Base-by-base conservation (phyloP, 1,140 invertebrate species). In the Camponotus pennsylvanicus region DNA sequence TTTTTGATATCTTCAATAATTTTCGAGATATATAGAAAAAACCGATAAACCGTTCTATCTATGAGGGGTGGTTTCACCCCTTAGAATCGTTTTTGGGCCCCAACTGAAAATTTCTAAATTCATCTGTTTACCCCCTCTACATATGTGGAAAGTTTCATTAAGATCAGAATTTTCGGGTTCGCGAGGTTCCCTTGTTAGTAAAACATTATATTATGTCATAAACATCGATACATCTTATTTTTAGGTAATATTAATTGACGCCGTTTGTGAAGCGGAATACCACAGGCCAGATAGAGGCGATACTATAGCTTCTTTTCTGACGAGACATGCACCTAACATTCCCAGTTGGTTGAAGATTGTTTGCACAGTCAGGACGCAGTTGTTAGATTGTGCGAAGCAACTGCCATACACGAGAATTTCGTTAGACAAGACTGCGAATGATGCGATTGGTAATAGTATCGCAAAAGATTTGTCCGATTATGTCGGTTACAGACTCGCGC, bases 191-290 rank as follows among this genome's bases (percentile, higher is more conserved):
- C n/a, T n/a, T n/a, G n/a, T n/a, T 15, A 15, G 45, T 40, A 40
- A 63, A 27, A 27, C 9, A 8, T 57, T 42, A 8, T 4, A 18
- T 42, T 59, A 75, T 15, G n/a, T 40, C 4, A 1, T 95, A 15
- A 93, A 92, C 37, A 94, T 64, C 3, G 18, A 6, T 15, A 49
- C 64, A 6, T 66, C 45, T 15, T 55, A 0, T 71, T 87, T 80
- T 5, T 75, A 96, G 93, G 96, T 99, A 1, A 97, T 99, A 61
- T 94, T 99, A 13, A 97, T 99, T 45, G 99, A 99, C 95, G 98
- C 98, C 0, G 95, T 99, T n/a, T 98, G 98, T 93, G 98, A 99
- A 94, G 98, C 98, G 0, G 98, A 99, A 92, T 99, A 99, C 93
- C 98, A 99, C 94, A 96, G 98, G 90, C 98, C 98, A 0, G 98